These are phyloP conservation scores for Xyliphius kryptos DNA, from an alignment of 2,113 vertebrate species.

Conservation along the genomic window DNA sequence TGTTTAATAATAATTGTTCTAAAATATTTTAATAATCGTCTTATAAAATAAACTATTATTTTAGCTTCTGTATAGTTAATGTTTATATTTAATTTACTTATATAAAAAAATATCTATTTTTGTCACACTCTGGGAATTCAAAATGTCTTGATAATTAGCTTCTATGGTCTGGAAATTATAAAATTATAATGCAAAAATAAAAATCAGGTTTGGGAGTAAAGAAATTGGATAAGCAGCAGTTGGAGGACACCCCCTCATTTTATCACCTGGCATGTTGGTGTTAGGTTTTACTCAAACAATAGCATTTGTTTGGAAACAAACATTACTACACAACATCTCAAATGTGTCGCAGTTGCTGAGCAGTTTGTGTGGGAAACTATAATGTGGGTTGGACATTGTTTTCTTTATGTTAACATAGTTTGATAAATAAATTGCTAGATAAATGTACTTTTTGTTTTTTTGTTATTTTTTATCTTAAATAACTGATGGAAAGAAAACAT, in stretches of 20 bases:
- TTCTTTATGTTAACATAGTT: background rate
- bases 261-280: constrained; percentile 52
- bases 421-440: too few species aligned
- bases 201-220: constrained; percentile 6
- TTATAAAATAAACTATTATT: too few species aligned
- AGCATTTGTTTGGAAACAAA: constrained; percentile 74
- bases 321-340: constrained; percentile 45
- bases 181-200: background rate
- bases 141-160: background rate
- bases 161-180: background rate
- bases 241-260: constrained; percentile 29
- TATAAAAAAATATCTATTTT: too few species aligned
- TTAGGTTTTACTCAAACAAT: constrained; percentile 60
- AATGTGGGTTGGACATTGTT: background rate
- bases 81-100: too few species aligned
- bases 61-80: too few species aligned
- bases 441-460: constrained; percentile 1
- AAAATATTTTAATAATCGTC: too few species aligned
- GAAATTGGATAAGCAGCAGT: constrained; percentile 32
- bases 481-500: too few species aligned
- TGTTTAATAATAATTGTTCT: too few species aligned
- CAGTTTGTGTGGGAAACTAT: constrained; percentile 15
- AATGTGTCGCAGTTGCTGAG: constrained; percentile 17
- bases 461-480: too few species aligned
- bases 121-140: background rate